These are phyloP conservation scores for Zootermopsis nevadensis DNA, from an alignment of 2,888 invertebrate genomes.

Conservation along the genomic window DNA sequence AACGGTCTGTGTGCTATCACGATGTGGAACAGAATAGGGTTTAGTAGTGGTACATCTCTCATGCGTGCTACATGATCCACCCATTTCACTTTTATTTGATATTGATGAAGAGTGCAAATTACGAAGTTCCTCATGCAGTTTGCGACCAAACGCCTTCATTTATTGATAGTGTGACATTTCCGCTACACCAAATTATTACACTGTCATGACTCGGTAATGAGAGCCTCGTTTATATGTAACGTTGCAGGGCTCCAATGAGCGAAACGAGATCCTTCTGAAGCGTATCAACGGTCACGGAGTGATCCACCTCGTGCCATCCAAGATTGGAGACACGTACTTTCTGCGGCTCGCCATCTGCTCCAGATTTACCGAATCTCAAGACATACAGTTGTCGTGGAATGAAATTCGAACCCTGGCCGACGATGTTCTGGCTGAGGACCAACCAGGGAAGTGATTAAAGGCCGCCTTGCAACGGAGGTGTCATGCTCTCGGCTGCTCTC, in stretches of 20 bases:
- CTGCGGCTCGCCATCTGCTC: slow-evolving; percentile 92
- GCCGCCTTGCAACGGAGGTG: slow-evolving; percentile 33
- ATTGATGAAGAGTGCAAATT: too few relatives aligned
- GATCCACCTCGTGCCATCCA: slow-evolving; percentile 93
- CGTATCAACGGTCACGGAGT: slow-evolving; percentile 89
- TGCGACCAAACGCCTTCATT: too few relatives aligned
- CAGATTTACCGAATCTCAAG: slow-evolving; percentile 80
- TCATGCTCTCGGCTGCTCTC: slow-evolving; percentile 16
- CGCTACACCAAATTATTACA: too few relatives aligned
- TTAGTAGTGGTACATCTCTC: too few relatives aligned
- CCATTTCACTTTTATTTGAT: too few relatives aligned
- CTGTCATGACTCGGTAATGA: too few relatives aligned
- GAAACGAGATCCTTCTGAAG: slow-evolving; percentile 84
- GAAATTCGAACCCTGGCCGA: slow-evolving; percentile 83
- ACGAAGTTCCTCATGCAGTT: too few relatives aligned
- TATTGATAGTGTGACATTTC: too few relatives aligned
- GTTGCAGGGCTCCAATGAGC: slow-evolving; percentile 76
- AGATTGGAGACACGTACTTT: slow-evolving; percentile 85
- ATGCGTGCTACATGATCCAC: too few relatives aligned
- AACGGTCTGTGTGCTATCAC: too few relatives aligned
- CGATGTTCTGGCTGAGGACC: slow-evolving; percentile 68
- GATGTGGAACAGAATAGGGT: too few relatives aligned
- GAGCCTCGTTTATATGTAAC: background rate
- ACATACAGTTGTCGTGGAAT: slow-evolving; percentile 88
- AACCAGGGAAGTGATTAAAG: slow-evolving; percentile 49